Evolutionary conservation across 2,113 vertebrate genomes (phyloP), one percentile per base, ranked within the genome.

Genomic region (Atrichornis clamosus): DNA sequence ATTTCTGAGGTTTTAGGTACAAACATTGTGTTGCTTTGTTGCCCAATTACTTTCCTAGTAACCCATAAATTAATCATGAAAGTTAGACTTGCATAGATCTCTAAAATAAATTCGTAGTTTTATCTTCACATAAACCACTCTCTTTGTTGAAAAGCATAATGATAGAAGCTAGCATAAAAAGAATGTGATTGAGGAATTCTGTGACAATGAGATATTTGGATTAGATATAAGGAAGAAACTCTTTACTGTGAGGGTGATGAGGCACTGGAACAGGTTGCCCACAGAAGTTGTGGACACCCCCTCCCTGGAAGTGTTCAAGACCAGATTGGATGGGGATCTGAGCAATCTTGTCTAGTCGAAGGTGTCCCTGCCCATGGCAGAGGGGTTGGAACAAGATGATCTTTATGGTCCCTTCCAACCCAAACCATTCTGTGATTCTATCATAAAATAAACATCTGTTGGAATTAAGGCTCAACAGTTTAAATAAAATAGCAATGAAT

Each of bases 21-120:
- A 74, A 46, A 42, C 9, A 12, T 32, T 0, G 0, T 32, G 20
- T 35, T 2, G 0, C 2, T 41, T 64, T 59, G 50, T 37, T 77
- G 52, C 17, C 28, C 9, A 7, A 0, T 60, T 73, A 22, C 18
- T 64, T 88, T 44, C 24, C 62, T 49, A 28, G 19, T 49, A 91
- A 33, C 5, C 59, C 77, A 1, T 5, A 50, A 46, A 46, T 46
- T 58, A 1, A 13, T 73, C 62, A 23, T 30, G 18, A 60, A 35
- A 1, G 0, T 67, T 16, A 47, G 6, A 22, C 4, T n/a, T 85
- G 52, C 4, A 3, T 32, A 5, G 44, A 6, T 39, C 58, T 9
- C 17, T 18, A 6, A 47, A 30, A 72, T 41, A 41, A n/a, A 30
- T 6, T 2, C 13, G 16, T 39, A 39, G 18, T 11, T 87, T 27